Evolutionary conservation across 2,888 invertebrate species (phyloP), one percentile per base, ranked within the genome.

Genomic region (Acleris literana): DNA sequence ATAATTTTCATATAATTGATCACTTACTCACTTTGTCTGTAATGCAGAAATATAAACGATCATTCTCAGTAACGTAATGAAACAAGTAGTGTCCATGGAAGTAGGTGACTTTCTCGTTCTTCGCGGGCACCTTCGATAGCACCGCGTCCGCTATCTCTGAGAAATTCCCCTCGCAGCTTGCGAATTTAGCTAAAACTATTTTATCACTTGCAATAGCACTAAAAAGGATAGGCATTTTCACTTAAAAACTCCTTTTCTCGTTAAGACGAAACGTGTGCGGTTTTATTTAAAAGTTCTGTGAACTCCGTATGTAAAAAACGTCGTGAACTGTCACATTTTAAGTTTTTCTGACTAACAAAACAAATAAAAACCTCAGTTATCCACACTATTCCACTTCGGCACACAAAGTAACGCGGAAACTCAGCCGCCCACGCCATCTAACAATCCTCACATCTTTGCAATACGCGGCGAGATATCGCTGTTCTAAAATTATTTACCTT

Each of bases 91-190:
- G 78, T 64, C 91, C 90, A 63, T 91, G 98, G 0, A 96, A 95
- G 80, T 98, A 98, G 1, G 98, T 98, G 77, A 98, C 94, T 86
- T 97, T 98, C 69, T 96, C 95, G 90, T 97, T 95, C 67, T 95
- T 94, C 0, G 94, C 88, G 5, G 96, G 94, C 75, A 98, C 96
- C 87, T 96, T 97, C 0, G 94, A 89, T 62, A 98, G 91, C 67
- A 99, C 96, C 83, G 97, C 96, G 79, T 97, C 96, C 0, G 97
- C 95, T 5, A 99, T 97, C 90, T 98, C 98, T 3, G 95, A 95
- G 86, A 99, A 99, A 86, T 99, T 99, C 0, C 98, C 99, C 72
- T 96, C 95, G 83, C 98, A 98, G 18, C 96, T 95, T 0, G 98
- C 98, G 93, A 96, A 96, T 83, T 97, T 97, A 0, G 96, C 95